phyloP scores from a whole-genome alignment of 2,797 vertebrate species.

The Buphagus erythrorhynchus region DNA sequence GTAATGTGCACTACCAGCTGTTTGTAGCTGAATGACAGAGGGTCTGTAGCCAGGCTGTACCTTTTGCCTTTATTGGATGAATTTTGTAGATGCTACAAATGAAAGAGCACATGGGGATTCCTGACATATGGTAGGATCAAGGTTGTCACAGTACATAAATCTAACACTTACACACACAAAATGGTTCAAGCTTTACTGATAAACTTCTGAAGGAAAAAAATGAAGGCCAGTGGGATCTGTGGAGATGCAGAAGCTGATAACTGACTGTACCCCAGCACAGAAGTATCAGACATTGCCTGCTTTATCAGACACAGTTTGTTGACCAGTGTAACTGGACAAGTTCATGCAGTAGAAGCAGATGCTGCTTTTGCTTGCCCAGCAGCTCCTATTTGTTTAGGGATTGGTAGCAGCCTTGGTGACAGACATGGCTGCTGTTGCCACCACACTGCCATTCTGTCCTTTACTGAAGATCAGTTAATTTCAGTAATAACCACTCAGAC shows the following conservation, averaged over 20 bases:
- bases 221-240: neutral
- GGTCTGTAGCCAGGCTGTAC: neutral
- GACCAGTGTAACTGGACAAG: neutral
- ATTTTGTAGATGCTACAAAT: neutral
- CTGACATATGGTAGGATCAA: neutral
- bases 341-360: neutral
- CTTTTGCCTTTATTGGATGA: constrained; percentile 9
- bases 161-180: neutral
- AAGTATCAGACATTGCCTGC: neutral
- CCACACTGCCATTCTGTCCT: neutral
- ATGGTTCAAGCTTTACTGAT: neutral
- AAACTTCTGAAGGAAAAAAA: neutral
- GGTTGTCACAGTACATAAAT: neutral
- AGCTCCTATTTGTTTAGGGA: neutral
- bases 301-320: neutral
- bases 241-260: neutral
- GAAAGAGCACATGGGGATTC: neutral
- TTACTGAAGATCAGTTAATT: neutral
- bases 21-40: constrained; percentile 15
- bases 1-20: constrained; percentile 48
- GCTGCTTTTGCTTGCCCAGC: neutral
- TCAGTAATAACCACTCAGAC: neutral
- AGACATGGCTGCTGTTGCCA: neutral
- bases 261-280: neutral
- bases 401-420: neutral